A percentile compares a stretch with the other conserved stretches of the same genome.
phyloP scores from a whole-genome alignment of 2,113 vertebrate genomes.

The Gadus chalcogrammus region DNA sequence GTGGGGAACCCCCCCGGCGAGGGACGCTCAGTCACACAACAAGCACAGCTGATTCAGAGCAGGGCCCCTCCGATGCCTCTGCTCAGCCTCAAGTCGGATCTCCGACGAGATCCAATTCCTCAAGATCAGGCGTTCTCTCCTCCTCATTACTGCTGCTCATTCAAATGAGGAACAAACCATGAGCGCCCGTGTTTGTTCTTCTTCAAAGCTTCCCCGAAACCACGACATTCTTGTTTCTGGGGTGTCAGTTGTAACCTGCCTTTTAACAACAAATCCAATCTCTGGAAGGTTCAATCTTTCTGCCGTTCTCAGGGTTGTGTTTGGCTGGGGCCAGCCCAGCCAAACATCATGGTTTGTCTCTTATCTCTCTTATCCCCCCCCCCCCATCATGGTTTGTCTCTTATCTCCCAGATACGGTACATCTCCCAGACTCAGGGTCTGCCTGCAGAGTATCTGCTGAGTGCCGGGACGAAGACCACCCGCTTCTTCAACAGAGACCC shows the following conservation, averaged over 20 bases:
- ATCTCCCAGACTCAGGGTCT: conserved; percentile 98
- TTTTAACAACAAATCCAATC: too few relatives aligned
- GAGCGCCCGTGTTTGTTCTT: not conserved
- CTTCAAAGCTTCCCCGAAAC: too few relatives aligned
- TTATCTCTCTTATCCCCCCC: too few relatives aligned
- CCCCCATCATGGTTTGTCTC: conserved; percentile 11
- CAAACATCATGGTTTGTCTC: too few relatives aligned
- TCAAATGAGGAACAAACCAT: not conserved
- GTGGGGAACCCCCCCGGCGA: conserved; percentile 50
- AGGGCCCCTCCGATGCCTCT: conserved; percentile 11
- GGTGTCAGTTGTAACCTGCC: too few relatives aligned
- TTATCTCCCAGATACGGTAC: conserved; percentile 89
- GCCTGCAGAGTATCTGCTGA: conserved; percentile 97
- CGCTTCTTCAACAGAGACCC: conserved; percentile 99
- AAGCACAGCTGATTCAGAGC: conserved; percentile 31
- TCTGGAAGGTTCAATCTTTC: not conserved
- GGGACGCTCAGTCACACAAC: conserved; percentile 47
- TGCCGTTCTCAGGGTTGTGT: conserved; percentile 24
- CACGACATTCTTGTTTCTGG: too few relatives aligned
- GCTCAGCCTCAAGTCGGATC: conserved; percentile 40
- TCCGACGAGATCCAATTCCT: conserved; percentile 26
- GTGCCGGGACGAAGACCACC: conserved; percentile 96
- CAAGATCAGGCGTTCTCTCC: not conserved
- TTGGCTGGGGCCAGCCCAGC: conserved; percentile 14
- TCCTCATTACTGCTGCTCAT: not conserved